Base-by-base conservation (phyloP, 2,113 vertebrate genomes). In the Choloepus hoffmanni region DNA sequence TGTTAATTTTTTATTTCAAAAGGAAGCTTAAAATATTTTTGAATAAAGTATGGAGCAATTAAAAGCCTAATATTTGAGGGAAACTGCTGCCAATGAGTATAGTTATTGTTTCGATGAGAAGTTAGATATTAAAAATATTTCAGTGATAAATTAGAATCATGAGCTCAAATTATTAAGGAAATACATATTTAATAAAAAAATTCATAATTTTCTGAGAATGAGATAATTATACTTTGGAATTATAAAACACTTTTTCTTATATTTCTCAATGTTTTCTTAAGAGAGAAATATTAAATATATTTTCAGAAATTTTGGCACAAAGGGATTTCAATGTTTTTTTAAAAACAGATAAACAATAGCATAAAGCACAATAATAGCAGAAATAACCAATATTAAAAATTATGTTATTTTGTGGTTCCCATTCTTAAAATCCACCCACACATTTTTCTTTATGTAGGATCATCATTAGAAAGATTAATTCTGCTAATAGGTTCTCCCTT, bases 251-350 rank as follows among this genome's bases (percentile, higher is more conserved):
- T 92, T 90, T 92, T 70, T 65, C 60, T 87, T 72, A 85, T 40
- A 4, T 48, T 78, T 40, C 30, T 88, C 30, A 60, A 30, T 89
- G 18, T 89, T 95, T 18, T 58, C 76, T 87, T 58, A 85, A 63
- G 14, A 76, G 94, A 90, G 48, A 81, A 60, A 43, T 72, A 88
- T 60, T 12, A 70, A 85, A 45, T 13, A 3, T 67, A 26, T 48
- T 68, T 94, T 96, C 58, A 85, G 24, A 93, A 89, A 93, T 65
- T 85, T 11, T 67, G 63, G n/a, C 5, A 93, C 48, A 95, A 90
- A 77, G 23, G 18, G 85, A 85, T 91, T 85, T 91, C 14, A 93
- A 82, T 7, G 1, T 76, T 81, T 88, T 24, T 81, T 73, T 81
- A 53, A 70, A 95, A 85, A 50, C 10, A 78, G 28, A 89, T 63